Evolutionary conservation across 2,113 vertebrate genomes (phyloP).

Genomic region (Thamnaconus septentrionalis): DNA sequence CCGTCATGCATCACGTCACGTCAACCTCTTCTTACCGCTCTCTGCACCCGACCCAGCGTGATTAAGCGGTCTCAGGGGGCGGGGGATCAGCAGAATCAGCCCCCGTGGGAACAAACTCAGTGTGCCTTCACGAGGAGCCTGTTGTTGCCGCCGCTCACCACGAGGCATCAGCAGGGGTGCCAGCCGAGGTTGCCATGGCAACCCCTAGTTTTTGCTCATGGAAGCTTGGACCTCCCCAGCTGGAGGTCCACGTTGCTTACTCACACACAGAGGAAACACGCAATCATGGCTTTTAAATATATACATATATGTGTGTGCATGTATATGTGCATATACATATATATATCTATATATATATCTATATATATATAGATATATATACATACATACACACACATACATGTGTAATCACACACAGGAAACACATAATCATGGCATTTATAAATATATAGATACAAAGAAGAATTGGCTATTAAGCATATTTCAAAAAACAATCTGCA

Average conservation of each 20-base stretch:
- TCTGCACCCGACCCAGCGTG: conserved; percentile 16
- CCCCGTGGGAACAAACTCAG: too few relatives aligned
- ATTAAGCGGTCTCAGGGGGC: conserved; percentile 24
- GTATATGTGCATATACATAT: too few relatives aligned
- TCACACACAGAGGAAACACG: not conserved
- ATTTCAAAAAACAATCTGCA: too few relatives aligned
- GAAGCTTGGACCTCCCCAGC: conserved; percentile 36
- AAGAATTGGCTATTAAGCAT: too few relatives aligned
- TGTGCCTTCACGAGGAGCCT: too few relatives aligned
- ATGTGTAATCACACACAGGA: too few relatives aligned
- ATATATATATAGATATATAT: too few relatives aligned
- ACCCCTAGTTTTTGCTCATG: conserved; percentile 10
- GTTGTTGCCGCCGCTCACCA: conserved; percentile 33
- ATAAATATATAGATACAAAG: too few relatives aligned
- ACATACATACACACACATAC: too few relatives aligned
- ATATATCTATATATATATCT: too few relatives aligned
- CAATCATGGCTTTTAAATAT: conserved; percentile 25
- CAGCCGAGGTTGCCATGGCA: conserved; percentile 66
- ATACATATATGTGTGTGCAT: not conserved
- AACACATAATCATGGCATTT: too few relatives aligned
- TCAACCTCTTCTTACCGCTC: conserved; percentile 7
- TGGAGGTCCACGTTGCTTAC: conserved; percentile 41
- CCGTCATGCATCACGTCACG: not conserved
- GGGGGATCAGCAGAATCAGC: too few relatives aligned
- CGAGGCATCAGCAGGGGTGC: conserved; percentile 58